Evolutionary conservation across 2,888 invertebrate genomes (phyloP), one percentile per base, ranked within the genome.

Genomic region (Nemotelus pantherinus): DNA sequence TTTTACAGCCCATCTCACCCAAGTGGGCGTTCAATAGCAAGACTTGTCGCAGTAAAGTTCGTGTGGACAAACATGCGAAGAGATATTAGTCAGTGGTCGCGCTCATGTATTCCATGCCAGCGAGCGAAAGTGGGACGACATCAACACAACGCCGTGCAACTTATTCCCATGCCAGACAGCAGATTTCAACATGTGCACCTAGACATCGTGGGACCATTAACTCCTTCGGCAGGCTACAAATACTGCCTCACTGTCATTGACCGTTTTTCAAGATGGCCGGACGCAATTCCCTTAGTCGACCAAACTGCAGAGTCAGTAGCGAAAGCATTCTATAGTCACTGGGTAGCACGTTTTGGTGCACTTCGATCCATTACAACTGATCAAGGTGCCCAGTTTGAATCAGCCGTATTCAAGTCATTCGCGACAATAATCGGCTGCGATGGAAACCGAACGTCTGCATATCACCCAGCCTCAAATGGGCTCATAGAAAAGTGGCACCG

Each of bases 221-320:
- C 55, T 10, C n/a, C n/a, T 10, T 55, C 55, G 55, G 9, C 1
- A n/a, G 55, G 55, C 55, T 7, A 10, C 55, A 7, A n/a, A 7
- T 55, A 55, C 55, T 55, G 55, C n/a, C 55, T 55, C 7, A 55
- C 55, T n/a, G 7, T 7, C n/a, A 79, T 83, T 5, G 82, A 83
- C 68, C 70, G 82, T 5, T 82, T 80, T 70, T 82, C 84, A 3
- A 77, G 83, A 6, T 84, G 85, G 85, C 81, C 83, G 6, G 84
- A 83, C 77, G 83, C 81, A 4, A 74, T 81, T 5, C 83, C 84
- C 1, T 44, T 84, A 3, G 70, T 55, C 44, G 9, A 6, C 53
- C 41, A 9, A n/a, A 39, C 6, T 6, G 41, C 47, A 48, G 39
- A 57, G 5, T 58, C n/a, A 47, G 75, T 64, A n/a, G 45, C 58